Evolutionary conservation across 2,888 invertebrate genomes (phyloP), one percentile per base, ranked within the genome.

Genomic region (Caenorhabditis sp.): DNA sequence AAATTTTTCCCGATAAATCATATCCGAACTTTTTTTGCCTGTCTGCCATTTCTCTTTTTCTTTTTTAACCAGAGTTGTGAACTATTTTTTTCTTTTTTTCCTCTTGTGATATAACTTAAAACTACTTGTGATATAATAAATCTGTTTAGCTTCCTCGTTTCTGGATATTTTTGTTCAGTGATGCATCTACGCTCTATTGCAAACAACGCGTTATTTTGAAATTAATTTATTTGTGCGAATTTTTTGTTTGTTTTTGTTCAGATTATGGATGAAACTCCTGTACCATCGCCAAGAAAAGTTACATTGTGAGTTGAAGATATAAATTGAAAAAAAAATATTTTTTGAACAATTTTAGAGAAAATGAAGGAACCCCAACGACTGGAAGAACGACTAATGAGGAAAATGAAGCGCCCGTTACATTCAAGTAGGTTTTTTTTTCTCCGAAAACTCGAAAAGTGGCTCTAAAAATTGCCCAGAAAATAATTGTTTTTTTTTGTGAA

Each of bases 101-200:
- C 49, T 55, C 49, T 31, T 53, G 8, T 27, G 26, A 55, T 17
- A 55, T 21, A 21, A 53, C 5, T 63, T 55, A 66, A 55, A 55
- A 57, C 54, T 62, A 66, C 57, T 71, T 71, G 70, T 71, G 70
- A 66, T 65, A 58, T 58, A 55, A 58, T 54, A n/a, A 31, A 31
- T 10, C 31, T 31, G 31, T 23, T 23, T 10, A 58, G 10, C n/a
- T 55, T 23, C n/a, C n/a, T n/a, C n/a, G n/a, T 36, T 58, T 71
- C 62, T 66, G 51, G 58, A 60, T 53, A 4, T 49, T 64, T 1
- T 49, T 50, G 43, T 24, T 36, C 26, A 55, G 1, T 21, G 21
- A 26, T 17, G 55, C 55, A 21, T 26, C 6, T n/a, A 4, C 27
- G n/a, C 23, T 27, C 23, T 5, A 21, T 17, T 19, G 24, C 27